Percentiles rank a stretch among this genome's conserved stretches.
phyloP scores from a whole-genome alignment of 2,888 invertebrate species.

The Eumacrocentrus americanus region DNA sequence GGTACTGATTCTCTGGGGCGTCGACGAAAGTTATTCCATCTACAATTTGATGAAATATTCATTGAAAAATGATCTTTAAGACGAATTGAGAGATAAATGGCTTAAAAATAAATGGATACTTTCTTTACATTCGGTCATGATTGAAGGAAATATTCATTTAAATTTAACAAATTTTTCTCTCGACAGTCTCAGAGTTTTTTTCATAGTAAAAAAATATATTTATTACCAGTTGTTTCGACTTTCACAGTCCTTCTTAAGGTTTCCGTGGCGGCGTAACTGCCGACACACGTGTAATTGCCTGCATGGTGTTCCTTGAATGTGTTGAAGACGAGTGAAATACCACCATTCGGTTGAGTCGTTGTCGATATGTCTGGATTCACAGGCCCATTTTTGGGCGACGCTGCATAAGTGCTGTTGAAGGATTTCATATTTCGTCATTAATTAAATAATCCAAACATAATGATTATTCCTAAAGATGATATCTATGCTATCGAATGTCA shows the following conservation, averaged over 20 bases:
- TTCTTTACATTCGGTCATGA: no score
- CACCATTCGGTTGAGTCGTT: constrained; percentile 70
- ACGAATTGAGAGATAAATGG: constrained; percentile 1
- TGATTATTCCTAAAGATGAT: background rate
- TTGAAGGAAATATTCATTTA: no score
- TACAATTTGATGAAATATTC: constrained; percentile 64
- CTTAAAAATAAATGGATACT: background rate
- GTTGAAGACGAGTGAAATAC: constrained; percentile 76
- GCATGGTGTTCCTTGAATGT: constrained; percentile 77
- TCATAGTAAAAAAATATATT: background rate
- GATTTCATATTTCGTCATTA: background rate
- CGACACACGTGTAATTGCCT: constrained; percentile 82
- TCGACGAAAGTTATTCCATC: constrained; percentile 87
- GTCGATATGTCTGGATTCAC: constrained; percentile 69
- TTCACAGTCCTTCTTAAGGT: constrained; percentile 70
- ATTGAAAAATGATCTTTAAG: background rate
- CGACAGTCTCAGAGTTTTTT: background rate
- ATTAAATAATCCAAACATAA: constrained; percentile 7
- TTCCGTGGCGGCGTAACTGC: constrained; percentile 74
- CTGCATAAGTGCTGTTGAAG: background rate
- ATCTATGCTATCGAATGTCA: background rate
- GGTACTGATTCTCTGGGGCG: constrained; percentile 83
- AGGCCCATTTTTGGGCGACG: no score
- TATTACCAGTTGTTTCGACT: constrained; percentile 76
- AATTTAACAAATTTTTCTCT: background rate